Base-by-base conservation (phyloP, 2,797 vertebrate genomes). In the Clarias platycephalus region DNA sequence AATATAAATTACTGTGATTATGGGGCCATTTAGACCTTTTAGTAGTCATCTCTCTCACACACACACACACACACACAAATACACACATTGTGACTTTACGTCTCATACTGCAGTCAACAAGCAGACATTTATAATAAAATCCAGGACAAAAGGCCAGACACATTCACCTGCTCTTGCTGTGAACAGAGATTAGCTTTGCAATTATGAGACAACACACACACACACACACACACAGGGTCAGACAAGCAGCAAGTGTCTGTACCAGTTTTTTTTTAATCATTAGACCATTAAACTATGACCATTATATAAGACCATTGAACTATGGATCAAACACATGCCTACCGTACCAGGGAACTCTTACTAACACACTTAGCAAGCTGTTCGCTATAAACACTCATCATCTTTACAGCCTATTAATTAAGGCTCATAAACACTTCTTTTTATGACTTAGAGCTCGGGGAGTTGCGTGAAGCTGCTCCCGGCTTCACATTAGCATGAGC, bases 361-460 rank as follows among this genome's bases (percentile, higher is more conserved):
- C 64, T 76, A 85, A 83, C 66, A 66, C 88, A 85, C 79, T 84
- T 76, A 82, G 60, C 88, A 87, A 88, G 84, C 90, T 89, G 90
- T 77, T 85, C 64, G 80, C 87, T 62, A 89, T 92, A 91, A 93
- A 92, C 81, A 22, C 89, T 93, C 89, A 91, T 92, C 88, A 90
- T 88, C 83, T 94, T 93, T 91, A 94, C 88, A 89, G 88, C 90
- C 90, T 83, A 90, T 91, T 91, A 92, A 93, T 93, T 94, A 93
- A 92, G 93, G 83, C 64, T 84, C 86, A 90, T 94, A 93, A 94
- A 93, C 90, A 90, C 89, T 85, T 89, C 85, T 87, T 89, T 86
- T 84, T 90, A 84, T 87, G 80, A 89, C 86, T 91, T 80, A 84
- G 85, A 85, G 64, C 86, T 62, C 86, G 37, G 86, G 83, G 86